Base-by-base conservation (phyloP, 2,797 vertebrate species). In the Onychomys leucogaster region DNA sequence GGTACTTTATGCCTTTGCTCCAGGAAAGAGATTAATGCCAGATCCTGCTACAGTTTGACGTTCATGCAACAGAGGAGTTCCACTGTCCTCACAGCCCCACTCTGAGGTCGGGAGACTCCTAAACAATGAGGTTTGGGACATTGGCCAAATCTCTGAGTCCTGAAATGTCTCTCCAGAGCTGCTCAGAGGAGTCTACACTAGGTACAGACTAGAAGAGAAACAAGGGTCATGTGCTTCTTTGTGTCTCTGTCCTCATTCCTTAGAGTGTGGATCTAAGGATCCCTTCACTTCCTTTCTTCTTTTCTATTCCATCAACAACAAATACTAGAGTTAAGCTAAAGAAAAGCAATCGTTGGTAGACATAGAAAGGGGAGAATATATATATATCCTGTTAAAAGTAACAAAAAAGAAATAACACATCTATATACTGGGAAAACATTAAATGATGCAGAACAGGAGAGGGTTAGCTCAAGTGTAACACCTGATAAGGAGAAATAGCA, bases 381-480 rank as follows among this genome's bases (percentile, higher is more conserved):
- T n/a, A n/a, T n/a, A n/a, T n/a, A n/a, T n/a, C n/a, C n/a, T 43
- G 65, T 14, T 95, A 69, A 65, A 80, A 71, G 59, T 55, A 94
- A 90, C 21, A n/a, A 37, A 49, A 73, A 86, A 92, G 81, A 90
- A 97, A 69, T 73, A 80, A 80, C 85, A 67, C 67, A 92, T 65
- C 43, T 76, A n/a, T 52, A 17, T 67, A 75, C 78, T 77, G 89
- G 89, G 85, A 94, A 97, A 97, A 96, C 77, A 86, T 78, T 96
- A 92, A 96, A 89, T 86, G 76, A 92, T 77, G 71, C 34, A 94
- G 90, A 94, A 81, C n/a, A 94, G 87, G 21, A 73, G 57, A 63
- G 87, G 49, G 85, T 76, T 88, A 95, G 65, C 77, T 65, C 75
- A 55, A 8, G 6, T 55, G 49, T 41, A 89, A 94, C 55, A 27